Base-by-base conservation (phyloP, 2,113 vertebrate genomes). In the Brachionichthys hirsutus region DNA sequence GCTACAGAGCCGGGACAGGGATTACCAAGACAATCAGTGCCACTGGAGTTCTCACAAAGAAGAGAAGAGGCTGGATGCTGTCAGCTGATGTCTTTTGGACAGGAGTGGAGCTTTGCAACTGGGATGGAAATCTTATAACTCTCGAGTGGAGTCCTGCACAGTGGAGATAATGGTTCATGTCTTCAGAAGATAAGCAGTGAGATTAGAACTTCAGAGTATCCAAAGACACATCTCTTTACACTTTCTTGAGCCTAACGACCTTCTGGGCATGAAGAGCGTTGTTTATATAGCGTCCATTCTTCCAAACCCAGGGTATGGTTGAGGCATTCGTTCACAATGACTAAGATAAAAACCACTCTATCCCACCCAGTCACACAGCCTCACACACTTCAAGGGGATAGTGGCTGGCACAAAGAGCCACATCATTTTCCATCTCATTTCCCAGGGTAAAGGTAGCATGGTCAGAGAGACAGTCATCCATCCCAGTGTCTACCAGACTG, bases 291-390 rank as follows among this genome's bases (percentile, higher is more conserved):
- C n/a, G 78, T 75, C 72, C 52, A 50, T 69, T 22, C 34, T 75
- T 73, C 66, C 58, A 75, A 2, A 77, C 84, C 77, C 64, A 81
- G 70, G 59, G 81, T 80, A 70, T 75, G 54, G 73, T 64, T 12
- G 56, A 56, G 84, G 51, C 6, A 70, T 87, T 92, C 89, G 81
- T 80, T 90, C 90, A 94, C 90, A 94, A 72, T 89, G 89, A 93
- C 70, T 64, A 62, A 5, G 13, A 85, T 85, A 56, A 87, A 83
- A 84, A 81, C 77, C 54, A 43, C 64, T 87, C 72, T 84, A 80
- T 88, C 69, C 69, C 56, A 40, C 70, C 80, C 78, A 72, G 71
- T 64, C 66, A 54, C 61, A 54, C 17, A 68, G 52, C 49, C 46
- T 50, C 14, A 50, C 61, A 54, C 65, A 30, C 24, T 30, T 63